Evolutionary conservation across 2,888 invertebrate species (phyloP).

Genomic region (Tricholauxania praeusta): DNA sequence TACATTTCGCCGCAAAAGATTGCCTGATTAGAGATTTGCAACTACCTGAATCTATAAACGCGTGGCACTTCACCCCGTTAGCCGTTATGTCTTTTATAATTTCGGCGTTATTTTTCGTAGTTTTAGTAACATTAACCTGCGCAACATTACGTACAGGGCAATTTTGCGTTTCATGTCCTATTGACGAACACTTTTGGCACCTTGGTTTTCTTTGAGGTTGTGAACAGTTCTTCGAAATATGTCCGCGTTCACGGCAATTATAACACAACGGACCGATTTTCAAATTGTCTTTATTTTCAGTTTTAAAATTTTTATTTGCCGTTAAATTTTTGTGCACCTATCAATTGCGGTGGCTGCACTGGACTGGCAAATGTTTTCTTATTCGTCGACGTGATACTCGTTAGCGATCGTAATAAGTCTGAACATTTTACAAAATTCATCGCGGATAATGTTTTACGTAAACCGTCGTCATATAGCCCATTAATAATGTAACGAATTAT

Average conservation of each 20-base stretch:
- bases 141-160: constrained; percentile 1
- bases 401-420: constrained; percentile 21
- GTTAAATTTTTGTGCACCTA: background rate
- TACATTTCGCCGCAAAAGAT: constrained; percentile 16
- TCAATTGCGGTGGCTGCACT: background rate
- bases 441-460: constrained; percentile 17
- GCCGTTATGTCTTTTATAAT: constrained; percentile 22
- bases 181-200: constrained; percentile 14
- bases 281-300: background rate
- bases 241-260: constrained; percentile 27
- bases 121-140: constrained; percentile 7
- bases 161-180: constrained; percentile 24
- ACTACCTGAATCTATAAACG: constrained; percentile 41
- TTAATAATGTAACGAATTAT: constrained; percentile 40
- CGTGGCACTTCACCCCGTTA: constrained; percentile 13
- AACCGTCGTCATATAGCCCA: constrained; percentile 32
- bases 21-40: constrained; percentile 21
- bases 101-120: background rate
- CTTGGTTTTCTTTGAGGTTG: background rate
- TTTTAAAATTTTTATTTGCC: background rate
- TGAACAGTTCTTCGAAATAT: constrained; percentile 22
- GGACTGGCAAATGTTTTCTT: background rate
- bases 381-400: too few relatives aligned
- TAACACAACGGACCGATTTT: constrained; percentile 24
- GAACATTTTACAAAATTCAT: constrained; percentile 3